Base-by-base conservation (phyloP, 2,113 vertebrate genomes). In the Polyodon spathula region DNA sequence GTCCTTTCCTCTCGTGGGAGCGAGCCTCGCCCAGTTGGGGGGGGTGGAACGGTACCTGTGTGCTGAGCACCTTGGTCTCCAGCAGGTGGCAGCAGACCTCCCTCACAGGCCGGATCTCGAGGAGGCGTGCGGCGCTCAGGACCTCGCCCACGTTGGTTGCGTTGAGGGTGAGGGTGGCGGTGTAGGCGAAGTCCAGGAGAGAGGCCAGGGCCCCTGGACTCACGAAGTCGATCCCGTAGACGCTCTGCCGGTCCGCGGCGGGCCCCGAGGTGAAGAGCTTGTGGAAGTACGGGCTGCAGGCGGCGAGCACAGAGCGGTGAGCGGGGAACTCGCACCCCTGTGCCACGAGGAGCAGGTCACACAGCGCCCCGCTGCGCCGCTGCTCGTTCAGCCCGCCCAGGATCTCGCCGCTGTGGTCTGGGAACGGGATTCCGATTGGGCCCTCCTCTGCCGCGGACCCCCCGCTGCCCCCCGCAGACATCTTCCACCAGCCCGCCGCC, bases 231-330 rank as follows among this genome's bases (percentile, higher is more conserved):
- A 99, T 89, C 80, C 86, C 88, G 67, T 99, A 99, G 75, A 97
- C 81, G 66, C 92, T 98, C 77, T 95, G 93, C 77, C 93, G 93
- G 85, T 96, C 92, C 12, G 93, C 93, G 48, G 90, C 88, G 6
- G 88, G 86, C 41, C 95, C 94, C 27, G 94, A 97, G 54, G 94
- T 99, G 89, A 99, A 99, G 65, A 99, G 89, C 87, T 98, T 94
- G 83, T 95, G 93, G 80, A 99, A 99, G 87, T 98, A 98, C 68
- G 91, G 86, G 83, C 94, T 97, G 84, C 93, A 97, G 15, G 96
- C 96, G 0, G 96, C 96, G 77, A 99, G 88, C 77, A 99, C 94
- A 0, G 96, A 96, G 80, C 96, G 96, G 85, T 99, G 96, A 9
- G 96, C 95, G 56, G 93, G 92, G 80, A 97, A 98, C 82, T 98